Evolutionary conservation across 2,797 vertebrate genomes (phyloP).

Genomic region (Balearica regulorum): DNA sequence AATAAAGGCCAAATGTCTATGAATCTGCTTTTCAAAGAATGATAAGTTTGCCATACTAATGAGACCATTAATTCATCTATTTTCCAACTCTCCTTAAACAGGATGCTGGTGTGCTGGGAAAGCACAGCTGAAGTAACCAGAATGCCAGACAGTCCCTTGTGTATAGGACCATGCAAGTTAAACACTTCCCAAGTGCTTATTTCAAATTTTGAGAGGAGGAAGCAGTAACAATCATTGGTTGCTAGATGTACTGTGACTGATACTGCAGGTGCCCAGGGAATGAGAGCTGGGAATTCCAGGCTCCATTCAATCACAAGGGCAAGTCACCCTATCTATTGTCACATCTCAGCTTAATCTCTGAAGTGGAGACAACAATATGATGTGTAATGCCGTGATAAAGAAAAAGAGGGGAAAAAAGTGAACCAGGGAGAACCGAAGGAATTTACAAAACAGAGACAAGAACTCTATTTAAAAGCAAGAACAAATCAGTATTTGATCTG

Average conservation of each 20-base stretch:
- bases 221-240: not conserved
- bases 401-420: not conserved
- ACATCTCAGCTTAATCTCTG: not conserved
- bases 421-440: not conserved
- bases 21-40: constrained; percentile 6
- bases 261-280: not conserved
- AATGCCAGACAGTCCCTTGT: not conserved
- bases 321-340: not conserved
- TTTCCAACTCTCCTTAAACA: not conserved
- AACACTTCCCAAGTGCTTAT: not conserved
- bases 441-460: not conserved
- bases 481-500: not conserved
- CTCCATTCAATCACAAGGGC: not conserved
- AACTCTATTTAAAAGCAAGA: not conserved
- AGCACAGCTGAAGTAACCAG: not conserved
- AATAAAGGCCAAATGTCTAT: not conserved
- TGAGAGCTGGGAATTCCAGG: not conserved
- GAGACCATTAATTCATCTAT: not conserved
- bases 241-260: not conserved
- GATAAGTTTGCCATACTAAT: not conserved
- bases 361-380: not conserved
- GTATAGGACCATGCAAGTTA: not conserved
- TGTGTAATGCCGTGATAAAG: fast-evolving
- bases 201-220: not conserved
- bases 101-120: constrained; percentile 10